Percentiles rank a stretch among this genome's conserved stretches.
These are phyloP conservation scores for Epinephelus cyanopodus DNA, from an alignment of 2,113 vertebrate species.

Conservation along the genomic window DNA sequence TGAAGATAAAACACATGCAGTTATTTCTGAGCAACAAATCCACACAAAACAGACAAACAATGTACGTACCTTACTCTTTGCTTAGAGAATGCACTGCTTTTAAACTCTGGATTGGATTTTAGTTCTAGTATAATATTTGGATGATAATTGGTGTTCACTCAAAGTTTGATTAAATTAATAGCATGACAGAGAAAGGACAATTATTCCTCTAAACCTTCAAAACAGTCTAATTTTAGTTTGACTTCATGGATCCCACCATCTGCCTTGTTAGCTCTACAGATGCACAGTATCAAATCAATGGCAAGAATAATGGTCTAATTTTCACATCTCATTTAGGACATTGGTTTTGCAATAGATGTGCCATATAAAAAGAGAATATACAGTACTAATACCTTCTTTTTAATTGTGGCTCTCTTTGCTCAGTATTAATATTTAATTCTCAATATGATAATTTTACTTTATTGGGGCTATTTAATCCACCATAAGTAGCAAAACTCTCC, in stretches of 20 bases:
- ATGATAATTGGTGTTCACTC: neutral
- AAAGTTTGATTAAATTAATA: neutral
- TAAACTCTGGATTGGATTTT: neutral
- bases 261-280: slow-evolving; percentile 4
- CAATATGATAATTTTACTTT: slow-evolving; percentile 22
- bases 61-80: neutral
- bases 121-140: neutral
- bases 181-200: neutral
- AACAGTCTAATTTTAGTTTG: neutral
- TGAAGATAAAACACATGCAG: neutral
- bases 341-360: slow-evolving; percentile 43
- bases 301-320: slow-evolving; percentile 23
- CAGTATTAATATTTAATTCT: slow-evolving; percentile 49
- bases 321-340: slow-evolving; percentile 30
- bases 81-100: neutral
- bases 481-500: neutral
- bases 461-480: slow-evolving; percentile 1
- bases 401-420: slow-evolving; percentile 32
- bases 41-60: neutral
- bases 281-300: slow-evolving; percentile 24
- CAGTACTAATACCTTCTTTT: slow-evolving; percentile 22
- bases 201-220: neutral
- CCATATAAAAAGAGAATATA: slow-evolving; percentile 37
- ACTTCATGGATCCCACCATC: slow-evolving; percentile 3
- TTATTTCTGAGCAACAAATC: neutral